Base-by-base conservation (phyloP, 1,140 invertebrate species). In the Drosophila burlai region DNA sequence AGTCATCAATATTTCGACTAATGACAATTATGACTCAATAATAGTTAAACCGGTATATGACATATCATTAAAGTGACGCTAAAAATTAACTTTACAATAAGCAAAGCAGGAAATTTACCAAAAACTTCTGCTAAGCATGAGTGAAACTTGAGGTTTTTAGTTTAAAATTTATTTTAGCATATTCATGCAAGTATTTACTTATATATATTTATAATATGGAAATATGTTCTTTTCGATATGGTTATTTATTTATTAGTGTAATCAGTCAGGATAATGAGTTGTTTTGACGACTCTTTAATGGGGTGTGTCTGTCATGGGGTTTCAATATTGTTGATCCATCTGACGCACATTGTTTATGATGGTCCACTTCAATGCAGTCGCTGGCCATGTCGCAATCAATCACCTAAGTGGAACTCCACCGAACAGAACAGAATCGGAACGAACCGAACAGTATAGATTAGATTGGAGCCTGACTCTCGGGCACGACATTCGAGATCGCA, bases 331-430 rank as follows among this genome's bases (percentile, higher is more conserved):
- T 43, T 72, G 45, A 73, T 73, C 52, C 52, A 47, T 52, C 45
- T 73, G 69, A 73, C 69, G 69, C 69, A 73, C 68, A 21, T 73
- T 59, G 55, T 73, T 74, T 59, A 47, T 46, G 49, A 40, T 61
- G 29, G 40, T 57, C 54, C 69, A 73, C 46, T 73, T 50, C 9
- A 73, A 29, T 60, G 54, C 55, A 73, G 64, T 38, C 24, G n/a
- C 54, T 60, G 38, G 29, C 50, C 36, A 49, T 71, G 54, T 73
- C 54, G 54, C 69, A 73, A 73, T 73, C 71, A 61, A 74, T 74
- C 71, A 74, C 11, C 31, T 73, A 74, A 74, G 68, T 74, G 71
- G 69, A 61, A 31, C 55, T 50, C 49, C 40, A 55, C 34, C 16
- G 65, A 45, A 45, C 49, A 46, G 24, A 29, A 26, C 61, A 15